These are phyloP conservation scores for Chelonus insularis DNA, from an alignment of 1,140 invertebrate species.

Conservation along the genomic window DNA sequence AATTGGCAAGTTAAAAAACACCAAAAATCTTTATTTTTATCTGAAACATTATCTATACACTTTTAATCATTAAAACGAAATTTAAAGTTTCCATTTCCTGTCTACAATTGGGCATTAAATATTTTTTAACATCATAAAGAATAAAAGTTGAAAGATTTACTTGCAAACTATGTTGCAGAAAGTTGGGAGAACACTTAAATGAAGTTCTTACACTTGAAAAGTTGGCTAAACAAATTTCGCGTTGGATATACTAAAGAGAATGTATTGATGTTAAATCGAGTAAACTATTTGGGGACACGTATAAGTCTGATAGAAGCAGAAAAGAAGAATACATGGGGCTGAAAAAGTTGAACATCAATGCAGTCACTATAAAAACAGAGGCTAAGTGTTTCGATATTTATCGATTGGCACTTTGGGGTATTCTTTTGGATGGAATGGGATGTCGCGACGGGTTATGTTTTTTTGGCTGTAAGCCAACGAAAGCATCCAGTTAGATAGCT, in stretches of 20 bases:
- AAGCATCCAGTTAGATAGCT: conserved; percentile 32
- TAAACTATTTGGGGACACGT: neutral
- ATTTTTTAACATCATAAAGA: neutral
- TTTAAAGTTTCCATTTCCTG: no score
- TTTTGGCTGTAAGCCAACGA: conserved; percentile 47
- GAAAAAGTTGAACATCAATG: neutral
- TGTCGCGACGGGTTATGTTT: conserved; percentile 43
- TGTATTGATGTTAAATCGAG: neutral
- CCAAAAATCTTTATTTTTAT: no score
- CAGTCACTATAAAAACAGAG: conserved; percentile 43
- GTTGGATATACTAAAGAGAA: neutral
- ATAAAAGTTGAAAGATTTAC: neutral
- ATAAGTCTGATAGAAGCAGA: neutral
- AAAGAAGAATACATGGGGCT: neutral
- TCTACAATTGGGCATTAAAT: conserved; percentile 12
- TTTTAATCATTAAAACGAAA: no score
- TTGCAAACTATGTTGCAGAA: conserved; percentile 10
- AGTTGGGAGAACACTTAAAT: conserved; percentile 13
- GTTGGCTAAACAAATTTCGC: neutral
- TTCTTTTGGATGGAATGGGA: conserved; percentile 17
- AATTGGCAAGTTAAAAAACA: no score
- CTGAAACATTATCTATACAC: no score
- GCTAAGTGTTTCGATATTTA: conserved; percentile 57
- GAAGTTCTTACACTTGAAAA: conserved; percentile 20
- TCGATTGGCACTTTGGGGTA: conserved; percentile 42